phyloP scores from a whole-genome alignment of 2,113 vertebrate genomes.

The Corythoichthys intestinalis region DNA sequence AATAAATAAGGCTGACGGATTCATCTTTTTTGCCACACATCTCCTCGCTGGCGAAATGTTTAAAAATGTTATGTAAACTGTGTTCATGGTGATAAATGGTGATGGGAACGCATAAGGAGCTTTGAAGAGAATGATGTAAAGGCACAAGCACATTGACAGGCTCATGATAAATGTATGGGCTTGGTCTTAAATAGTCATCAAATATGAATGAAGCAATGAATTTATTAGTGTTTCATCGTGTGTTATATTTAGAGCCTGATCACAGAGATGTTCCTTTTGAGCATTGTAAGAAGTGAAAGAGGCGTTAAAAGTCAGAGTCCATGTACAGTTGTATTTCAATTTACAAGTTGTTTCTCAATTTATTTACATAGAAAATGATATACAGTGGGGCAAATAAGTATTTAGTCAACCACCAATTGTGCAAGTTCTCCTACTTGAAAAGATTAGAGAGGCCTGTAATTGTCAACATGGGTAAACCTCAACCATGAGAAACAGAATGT shows the following conservation, averaged over 20 bases:
- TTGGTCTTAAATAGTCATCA: slow-evolving; percentile 62
- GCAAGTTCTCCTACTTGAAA: no score
- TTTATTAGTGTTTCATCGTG: slow-evolving; percentile 41
- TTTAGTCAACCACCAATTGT: no score
- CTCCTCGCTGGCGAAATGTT: slow-evolving; percentile 28
- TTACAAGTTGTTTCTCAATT: no score
- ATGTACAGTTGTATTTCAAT: no score
- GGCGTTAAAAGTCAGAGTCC: not conserved
- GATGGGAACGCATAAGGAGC: slow-evolving; percentile 44
- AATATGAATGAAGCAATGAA: slow-evolving; percentile 59
- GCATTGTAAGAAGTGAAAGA: not conserved
- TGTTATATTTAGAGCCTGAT: slow-evolving; percentile 29
- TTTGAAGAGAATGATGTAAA: slow-evolving; percentile 43
- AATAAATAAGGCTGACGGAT: slow-evolving; percentile 35
- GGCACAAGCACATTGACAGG: slow-evolving; percentile 48
- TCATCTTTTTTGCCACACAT: slow-evolving; percentile 26
- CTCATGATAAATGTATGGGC: slow-evolving; percentile 63
- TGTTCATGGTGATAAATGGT: slow-evolving; percentile 49
- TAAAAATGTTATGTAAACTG: slow-evolving; percentile 51
- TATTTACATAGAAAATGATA: no score
- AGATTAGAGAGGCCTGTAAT: no score
- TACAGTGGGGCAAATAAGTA: no score
- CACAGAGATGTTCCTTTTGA: not conserved
- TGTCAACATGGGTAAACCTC: no score
- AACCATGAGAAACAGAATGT: no score